Conservation (phyloP, 2,113 vertebrate species). For the Paracanthobrama guichenoti region DNA sequence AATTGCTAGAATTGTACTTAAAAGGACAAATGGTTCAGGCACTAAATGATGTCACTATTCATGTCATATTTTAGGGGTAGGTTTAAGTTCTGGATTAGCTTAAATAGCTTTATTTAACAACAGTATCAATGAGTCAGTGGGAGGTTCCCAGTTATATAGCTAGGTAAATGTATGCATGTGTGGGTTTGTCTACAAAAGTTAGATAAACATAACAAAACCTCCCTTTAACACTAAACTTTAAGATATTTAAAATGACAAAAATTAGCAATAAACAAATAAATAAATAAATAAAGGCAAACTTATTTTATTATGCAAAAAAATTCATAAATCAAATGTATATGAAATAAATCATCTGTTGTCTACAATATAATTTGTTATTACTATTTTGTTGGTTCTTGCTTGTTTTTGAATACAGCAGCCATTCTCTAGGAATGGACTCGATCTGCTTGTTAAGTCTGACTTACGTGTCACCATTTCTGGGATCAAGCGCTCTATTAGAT, state of each 20-base stretch:
- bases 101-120: neutral
- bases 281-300: neutral
- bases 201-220: neutral
- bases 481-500: too few species aligned
- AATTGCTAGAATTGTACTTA: neutral
- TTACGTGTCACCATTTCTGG: too few species aligned
- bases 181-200: neutral
- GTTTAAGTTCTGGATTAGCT: neutral
- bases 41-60: neutral
- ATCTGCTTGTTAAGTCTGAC: too few species aligned
- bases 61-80: neutral
- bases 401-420: neutral
- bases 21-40: neutral
- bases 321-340: neutral
- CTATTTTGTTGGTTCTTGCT: neutral
- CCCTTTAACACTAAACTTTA: too few species aligned
- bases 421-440: too few species aligned
- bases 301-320: neutral
- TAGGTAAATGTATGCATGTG: constrained; percentile 12
- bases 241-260: too few species aligned
- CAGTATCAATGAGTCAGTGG: neutral
- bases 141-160: neutral
- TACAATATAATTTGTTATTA: neutral
- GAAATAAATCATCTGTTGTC: neutral
- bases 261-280: too few species aligned